A percentile compares a stretch with the other conserved stretches of the same genome.
Evolutionary conservation across 2,797 vertebrate genomes (phyloP).

Genomic region (Danio kyathit): DNA sequence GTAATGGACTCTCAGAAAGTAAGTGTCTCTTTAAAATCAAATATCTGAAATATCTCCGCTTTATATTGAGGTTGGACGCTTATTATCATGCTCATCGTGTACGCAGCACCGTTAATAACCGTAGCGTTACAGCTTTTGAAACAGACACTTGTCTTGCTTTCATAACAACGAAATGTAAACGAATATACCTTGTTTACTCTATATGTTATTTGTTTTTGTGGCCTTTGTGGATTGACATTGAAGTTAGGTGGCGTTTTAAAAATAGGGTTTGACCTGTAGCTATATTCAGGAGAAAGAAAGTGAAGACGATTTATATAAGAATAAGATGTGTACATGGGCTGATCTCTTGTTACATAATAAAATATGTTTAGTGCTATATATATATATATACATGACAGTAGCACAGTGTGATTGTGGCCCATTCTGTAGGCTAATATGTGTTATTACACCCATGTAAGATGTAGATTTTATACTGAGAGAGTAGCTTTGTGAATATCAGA

Average conservation of each 20-base stretch:
- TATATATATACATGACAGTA: background rate
- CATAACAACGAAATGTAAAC: background rate
- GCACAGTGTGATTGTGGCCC: background rate
- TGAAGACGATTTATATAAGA: background rate
- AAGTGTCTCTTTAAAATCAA: slow-evolving; percentile 38
- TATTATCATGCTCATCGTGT: background rate
- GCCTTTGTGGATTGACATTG: slow-evolving; percentile 1
- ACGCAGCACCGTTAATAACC: slow-evolving; percentile 16
- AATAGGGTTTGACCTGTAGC: slow-evolving; percentile 1
- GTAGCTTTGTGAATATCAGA: background rate
- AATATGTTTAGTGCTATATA: background rate
- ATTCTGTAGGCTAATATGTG: too few species aligned
- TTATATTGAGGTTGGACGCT: background rate
- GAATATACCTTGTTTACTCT: background rate
- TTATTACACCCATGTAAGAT: background rate
- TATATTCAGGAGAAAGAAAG: background rate
- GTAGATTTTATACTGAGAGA: background rate
- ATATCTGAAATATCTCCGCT: background rate
- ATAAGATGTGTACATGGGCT: background rate
- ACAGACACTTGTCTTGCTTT: background rate
- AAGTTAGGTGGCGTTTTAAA: background rate
- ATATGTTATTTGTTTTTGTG: background rate
- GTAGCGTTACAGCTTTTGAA: background rate
- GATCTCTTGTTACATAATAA: background rate
- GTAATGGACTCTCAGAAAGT: slow-evolving; percentile 70